These are phyloP conservation scores for Gila orcuttii DNA, from an alignment of 2,113 vertebrate genomes.

Conservation along the genomic window DNA sequence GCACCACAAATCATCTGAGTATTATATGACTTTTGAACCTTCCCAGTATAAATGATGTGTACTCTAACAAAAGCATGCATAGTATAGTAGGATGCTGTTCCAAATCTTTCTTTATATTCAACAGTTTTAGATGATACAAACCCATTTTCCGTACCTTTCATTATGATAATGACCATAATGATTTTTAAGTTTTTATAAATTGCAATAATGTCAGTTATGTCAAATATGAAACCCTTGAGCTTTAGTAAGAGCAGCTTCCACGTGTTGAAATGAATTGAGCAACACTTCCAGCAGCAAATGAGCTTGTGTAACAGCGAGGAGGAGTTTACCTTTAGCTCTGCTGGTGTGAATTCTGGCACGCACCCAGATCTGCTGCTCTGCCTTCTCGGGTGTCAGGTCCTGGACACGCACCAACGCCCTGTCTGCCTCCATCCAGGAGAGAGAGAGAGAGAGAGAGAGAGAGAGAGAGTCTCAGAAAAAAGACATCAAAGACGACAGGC, in stretches of 20 bases:
- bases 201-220: neutral
- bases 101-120: neutral
- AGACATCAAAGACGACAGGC: conserved; percentile 45
- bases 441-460: conserved; percentile 60
- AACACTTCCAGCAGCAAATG: neutral
- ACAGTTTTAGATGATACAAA: neutral
- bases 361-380: conserved; percentile 91
- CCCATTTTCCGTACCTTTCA: no score
- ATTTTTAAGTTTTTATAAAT: neutral
- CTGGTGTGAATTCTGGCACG: conserved; percentile 96
- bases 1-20: neutral
- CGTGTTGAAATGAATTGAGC: conserved; percentile 20
- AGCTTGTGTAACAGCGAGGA: conserved; percentile 18
- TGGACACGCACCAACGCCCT: conserved; percentile 85
- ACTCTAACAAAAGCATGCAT: no score
- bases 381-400: conserved; percentile 84
- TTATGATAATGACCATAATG: neutral
- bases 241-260: conserved; percentile 25
- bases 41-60: neutral
- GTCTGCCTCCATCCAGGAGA: conserved; percentile 74
- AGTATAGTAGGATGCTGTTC: no score
- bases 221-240: neutral
- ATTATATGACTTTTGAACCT: neutral
- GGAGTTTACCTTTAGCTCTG: conserved; percentile 94
- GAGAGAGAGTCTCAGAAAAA: neutral